These are phyloP conservation scores for Lepidocyrtinus sp. DNA, from an alignment of 2,888 invertebrate genomes.

Conservation along the genomic window DNA sequence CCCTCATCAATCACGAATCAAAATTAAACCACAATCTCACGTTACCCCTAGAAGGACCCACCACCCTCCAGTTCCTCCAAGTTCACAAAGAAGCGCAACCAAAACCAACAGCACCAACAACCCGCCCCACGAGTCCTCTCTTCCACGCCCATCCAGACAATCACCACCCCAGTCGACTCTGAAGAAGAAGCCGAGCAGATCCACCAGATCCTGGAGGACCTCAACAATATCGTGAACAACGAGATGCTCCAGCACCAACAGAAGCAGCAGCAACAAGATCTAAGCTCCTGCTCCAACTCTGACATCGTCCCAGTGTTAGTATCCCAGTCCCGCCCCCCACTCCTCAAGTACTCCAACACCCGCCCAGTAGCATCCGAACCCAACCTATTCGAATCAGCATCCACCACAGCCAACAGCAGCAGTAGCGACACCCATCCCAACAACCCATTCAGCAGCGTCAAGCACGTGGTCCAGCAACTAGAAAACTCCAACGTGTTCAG, in stretches of 20 bases:
- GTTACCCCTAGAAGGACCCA: background rate
- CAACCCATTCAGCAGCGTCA: conserved; percentile 50
- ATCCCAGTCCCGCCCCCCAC: background rate
- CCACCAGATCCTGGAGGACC: conserved; percentile 68
- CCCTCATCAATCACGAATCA: background rate
- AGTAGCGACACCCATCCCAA: background rate
- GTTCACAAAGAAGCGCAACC: conserved; percentile 13
- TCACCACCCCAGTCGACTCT: conserved; percentile 66
- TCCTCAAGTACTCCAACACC: background rate
- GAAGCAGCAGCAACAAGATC: too few relatives aligned
- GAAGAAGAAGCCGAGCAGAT: conserved; percentile 70
- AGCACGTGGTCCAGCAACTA: conserved; percentile 67
- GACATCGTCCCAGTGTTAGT: conserved; percentile 35
- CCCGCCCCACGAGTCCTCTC: background rate
- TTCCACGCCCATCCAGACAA: conserved; percentile 38
- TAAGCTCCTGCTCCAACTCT: background rate
- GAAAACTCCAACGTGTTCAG: conserved; percentile 48
- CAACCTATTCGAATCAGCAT: conserved; percentile 29
- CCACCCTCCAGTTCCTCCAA: background rate
- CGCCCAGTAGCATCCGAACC: conserved; percentile 31
- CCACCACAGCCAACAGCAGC: conserved; percentile 10
- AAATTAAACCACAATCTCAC: background rate
- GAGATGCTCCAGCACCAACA: conserved; percentile 63
- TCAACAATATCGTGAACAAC: conserved; percentile 69
- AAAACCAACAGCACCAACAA: background rate